phyloP scores from a whole-genome alignment of 2,888 invertebrate species.

The Julus scanicus region DNA sequence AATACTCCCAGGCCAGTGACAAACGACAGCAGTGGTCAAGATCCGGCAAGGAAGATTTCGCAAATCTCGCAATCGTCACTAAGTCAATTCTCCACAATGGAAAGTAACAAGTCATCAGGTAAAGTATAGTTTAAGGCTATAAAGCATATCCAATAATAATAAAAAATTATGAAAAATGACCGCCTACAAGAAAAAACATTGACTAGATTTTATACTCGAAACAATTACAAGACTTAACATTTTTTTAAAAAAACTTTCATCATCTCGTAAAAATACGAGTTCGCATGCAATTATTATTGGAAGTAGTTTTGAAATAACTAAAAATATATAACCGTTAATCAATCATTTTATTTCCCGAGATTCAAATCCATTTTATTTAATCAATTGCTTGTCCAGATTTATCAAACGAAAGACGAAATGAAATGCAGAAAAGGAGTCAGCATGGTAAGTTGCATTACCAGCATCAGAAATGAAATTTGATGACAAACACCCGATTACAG shows the following conservation, averaged over 20 bases:
- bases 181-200: no score
- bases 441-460: background rate
- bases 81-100: conserved; percentile 1
- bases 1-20: background rate
- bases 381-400: background rate
- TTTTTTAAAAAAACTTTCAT: no score
- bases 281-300: no score
- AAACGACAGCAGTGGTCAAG: background rate
- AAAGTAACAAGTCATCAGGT: conserved; percentile 15
- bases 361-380: conserved; percentile 24
- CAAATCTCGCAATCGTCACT: background rate
- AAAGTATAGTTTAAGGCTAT: background rate
- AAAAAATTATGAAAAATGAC: no score
- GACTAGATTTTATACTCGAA: no score
- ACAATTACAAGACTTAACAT: no score
- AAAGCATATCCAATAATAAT: no score
- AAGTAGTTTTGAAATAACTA: no score
- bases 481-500: background rate
- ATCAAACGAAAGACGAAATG: conserved; percentile 12
- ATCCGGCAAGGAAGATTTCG: background rate
- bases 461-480: background rate
- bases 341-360: background rate
- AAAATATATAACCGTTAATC: no score
- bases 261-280: no score
- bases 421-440: conserved; percentile 7